Base-by-base conservation (phyloP, 2,888 invertebrate species). In the Clunio marinus region DNA sequence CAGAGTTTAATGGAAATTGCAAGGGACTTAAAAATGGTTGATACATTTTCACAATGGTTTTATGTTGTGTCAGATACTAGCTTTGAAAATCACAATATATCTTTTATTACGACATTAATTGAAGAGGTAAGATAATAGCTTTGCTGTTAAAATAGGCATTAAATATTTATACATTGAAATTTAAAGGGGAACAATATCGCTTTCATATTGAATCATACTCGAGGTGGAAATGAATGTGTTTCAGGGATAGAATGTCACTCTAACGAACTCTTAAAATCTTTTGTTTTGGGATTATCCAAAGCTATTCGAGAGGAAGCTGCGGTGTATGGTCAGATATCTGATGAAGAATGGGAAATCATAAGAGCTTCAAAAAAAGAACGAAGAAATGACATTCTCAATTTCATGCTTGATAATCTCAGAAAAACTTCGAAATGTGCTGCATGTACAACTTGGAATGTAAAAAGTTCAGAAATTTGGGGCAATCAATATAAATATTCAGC, bases 101-200 rank as follows among this genome's bases (percentile, higher is more conserved):
- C 83, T 0, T 78, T 79, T 17, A 81, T 88, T 24, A 80, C 83
- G 46, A 81, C 83, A 71, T 77, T 86, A 1, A 77, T 89, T 25
- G 81, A 80, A 13, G 92, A 92, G 75, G n/a, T n/a, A n/a, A n/a
- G n/a, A n/a, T n/a, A n/a, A n/a, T n/a, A n/a, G n/a, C n/a, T n/a
- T n/a, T n/a, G n/a, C n/a, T n/a, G n/a, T n/a, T n/a, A n/a, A n/a
- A n/a, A n/a, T n/a, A n/a, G n/a, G n/a, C n/a, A n/a, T n/a, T n/a
- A n/a, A n/a, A n/a, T n/a, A n/a, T n/a, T n/a, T n/a, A n/a, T n/a
- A n/a, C n/a, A n/a, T n/a, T n/a, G n/a, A n/a, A n/a, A n/a, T n/a
- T n/a, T n/a, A n/a, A n/a, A n/a, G n/a, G 93, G 93, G 0, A 89
- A 89, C 73, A 91, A 93, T 75, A 79, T 92, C 7, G 91, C 91